Base-by-base conservation (phyloP, 2,888 invertebrate species). In the Hedya salicella region DNA sequence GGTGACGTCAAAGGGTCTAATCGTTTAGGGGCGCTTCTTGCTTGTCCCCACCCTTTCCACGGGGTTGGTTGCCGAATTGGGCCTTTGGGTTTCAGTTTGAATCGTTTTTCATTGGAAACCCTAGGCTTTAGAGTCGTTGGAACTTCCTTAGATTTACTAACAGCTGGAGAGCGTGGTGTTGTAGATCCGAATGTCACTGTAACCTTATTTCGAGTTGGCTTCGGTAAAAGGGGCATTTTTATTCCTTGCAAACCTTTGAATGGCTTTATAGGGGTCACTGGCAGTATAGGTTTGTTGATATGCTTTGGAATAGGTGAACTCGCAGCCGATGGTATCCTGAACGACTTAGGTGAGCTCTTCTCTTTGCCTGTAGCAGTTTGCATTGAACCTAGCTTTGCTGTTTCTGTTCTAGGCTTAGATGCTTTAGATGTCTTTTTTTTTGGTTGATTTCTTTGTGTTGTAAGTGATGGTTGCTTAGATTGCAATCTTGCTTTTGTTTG, bases 241-340 rank as follows among this genome's bases (percentile, higher is more conserved):
- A 36, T 36, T 25, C 36, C 50, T 14, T 52, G 59, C 25, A 44
- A 52, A 9, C 32, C 14, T 40, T 46, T 62, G 5, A 54, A 17
- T 30, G 72, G 53, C 60, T 69, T 70, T 6, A 50, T 61, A 16
- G 70, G 17, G 16, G 69, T 50, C 39, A 66, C 39, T 50, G 64
- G 75, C 2, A 77, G 68, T 61, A 74, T 71, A 16, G 83, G 80
- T 8, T 74, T 72, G 59, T 80, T 69, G 19, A 78, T 68, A 60
- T 69, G 75, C 62, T 71, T 77, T 11, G 79, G 77, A 2, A 76
- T 67, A 0, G 77, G 70, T 6, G 78, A 69, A 67, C 80, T 84
- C 16, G 82, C 79, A 21, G 80, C 78, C 36, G 75, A 63, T n/a
- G 74, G 71, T 70, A 80, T 77, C 64, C 73, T 81, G 5, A 69